Conservation (phyloP, 2,113 vertebrate genomes). For the Alethe diademata region DNA sequence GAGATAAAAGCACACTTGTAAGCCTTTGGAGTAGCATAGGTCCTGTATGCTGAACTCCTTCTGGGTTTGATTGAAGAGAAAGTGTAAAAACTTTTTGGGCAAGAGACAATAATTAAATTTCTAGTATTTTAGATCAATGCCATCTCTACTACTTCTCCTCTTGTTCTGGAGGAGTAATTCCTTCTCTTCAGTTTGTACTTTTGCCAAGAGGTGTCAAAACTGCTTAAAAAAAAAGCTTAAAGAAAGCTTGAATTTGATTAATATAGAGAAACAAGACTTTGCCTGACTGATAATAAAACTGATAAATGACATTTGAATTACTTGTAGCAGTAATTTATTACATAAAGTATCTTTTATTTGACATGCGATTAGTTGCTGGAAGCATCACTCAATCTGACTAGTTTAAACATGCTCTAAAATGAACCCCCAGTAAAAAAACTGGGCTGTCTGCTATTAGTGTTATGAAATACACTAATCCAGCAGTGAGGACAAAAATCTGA, state of each 20-base stretch:
- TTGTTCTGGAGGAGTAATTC: conserved; percentile 47
- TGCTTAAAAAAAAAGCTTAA: conserved; percentile 59
- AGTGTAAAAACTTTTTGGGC: not conserved
- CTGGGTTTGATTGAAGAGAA: conserved; percentile 8
- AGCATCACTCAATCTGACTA: conserved; percentile 86
- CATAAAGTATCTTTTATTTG: conserved; percentile 91
- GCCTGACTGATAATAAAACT: conserved; percentile 88
- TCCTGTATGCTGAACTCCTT: not conserved
- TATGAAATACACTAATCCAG: conserved; percentile 77
- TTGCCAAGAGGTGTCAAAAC: conserved; percentile 81
- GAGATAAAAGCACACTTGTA: not conserved
- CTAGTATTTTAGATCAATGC: not conserved
- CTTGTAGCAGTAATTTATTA: conserved; percentile 89
- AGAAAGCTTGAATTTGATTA: conserved; percentile 83
- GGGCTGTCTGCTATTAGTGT: conserved; percentile 70
- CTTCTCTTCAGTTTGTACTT: conserved; percentile 64
- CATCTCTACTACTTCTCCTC: not conserved
- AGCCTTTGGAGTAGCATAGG: not conserved
- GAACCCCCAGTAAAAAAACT: conserved; percentile 73
- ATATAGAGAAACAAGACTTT: conserved; percentile 87
- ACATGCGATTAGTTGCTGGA: conserved; percentile 86
- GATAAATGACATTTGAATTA: conserved; percentile 89
- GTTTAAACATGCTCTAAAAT: conserved; percentile 84
- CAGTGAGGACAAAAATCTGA: conserved; percentile 72
- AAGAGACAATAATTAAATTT: conserved; percentile 4